Conservation (phyloP, 2,113 vertebrate species). For the Lipotes vexillifer region DNA sequence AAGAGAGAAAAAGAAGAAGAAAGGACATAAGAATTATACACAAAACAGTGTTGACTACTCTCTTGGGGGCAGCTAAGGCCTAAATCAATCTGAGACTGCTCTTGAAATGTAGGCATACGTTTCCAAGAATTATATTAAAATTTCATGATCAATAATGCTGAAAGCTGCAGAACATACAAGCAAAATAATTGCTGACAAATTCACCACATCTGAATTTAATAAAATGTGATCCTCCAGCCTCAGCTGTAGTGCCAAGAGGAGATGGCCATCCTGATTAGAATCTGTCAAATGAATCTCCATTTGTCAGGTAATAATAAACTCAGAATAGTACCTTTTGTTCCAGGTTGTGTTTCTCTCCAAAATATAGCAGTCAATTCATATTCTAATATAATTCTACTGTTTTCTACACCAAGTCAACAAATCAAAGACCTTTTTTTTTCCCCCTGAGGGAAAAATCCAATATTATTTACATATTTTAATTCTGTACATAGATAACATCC, state of each 20-base stretch:
- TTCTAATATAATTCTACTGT: slow-evolving; percentile 45
- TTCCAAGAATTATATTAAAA: slow-evolving; percentile 83
- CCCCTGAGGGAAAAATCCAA: neutral
- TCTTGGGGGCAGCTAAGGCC: slow-evolving; percentile 39
- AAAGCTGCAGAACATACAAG: slow-evolving; percentile 69
- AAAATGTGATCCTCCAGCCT: slow-evolving; percentile 68
- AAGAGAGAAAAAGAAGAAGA: neutral
- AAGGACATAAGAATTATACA: neutral
- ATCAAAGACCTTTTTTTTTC: neutral
- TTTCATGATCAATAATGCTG: slow-evolving; percentile 82
- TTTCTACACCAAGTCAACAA: slow-evolving; percentile 32
- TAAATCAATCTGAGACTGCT: slow-evolving; percentile 74
- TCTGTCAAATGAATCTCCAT: slow-evolving; percentile 69
- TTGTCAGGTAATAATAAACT: slow-evolving; percentile 63
- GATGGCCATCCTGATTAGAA: slow-evolving; percentile 71
- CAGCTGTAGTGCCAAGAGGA: slow-evolving; percentile 54
- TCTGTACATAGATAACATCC: neutral
- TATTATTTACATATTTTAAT: neutral
- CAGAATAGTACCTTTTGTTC: slow-evolving; percentile 28
- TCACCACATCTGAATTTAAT: slow-evolving; percentile 76
- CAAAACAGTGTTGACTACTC: slow-evolving; percentile 39
- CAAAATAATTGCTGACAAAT: slow-evolving; percentile 81
- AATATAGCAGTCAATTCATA: slow-evolving; percentile 54
- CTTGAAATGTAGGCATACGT: slow-evolving; percentile 76
- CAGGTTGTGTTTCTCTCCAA: slow-evolving; percentile 55